Conservation (phyloP, 2,113 vertebrate genomes). For the Herpetotheres cachinnans region DNA sequence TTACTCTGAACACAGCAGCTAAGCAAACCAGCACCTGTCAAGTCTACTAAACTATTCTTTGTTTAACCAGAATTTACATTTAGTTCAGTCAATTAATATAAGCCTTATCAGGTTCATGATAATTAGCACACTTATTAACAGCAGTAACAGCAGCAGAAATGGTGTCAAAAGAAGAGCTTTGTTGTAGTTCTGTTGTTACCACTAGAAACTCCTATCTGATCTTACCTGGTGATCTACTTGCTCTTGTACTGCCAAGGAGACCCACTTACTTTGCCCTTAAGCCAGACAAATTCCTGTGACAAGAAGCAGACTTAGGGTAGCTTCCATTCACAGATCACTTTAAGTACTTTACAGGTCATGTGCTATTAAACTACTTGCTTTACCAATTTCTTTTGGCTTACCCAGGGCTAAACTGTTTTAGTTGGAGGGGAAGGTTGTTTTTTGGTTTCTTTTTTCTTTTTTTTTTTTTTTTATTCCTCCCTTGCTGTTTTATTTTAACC, state of each 20-base stretch:
- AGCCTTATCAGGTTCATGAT: constrained; percentile 37
- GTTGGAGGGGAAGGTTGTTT: neutral
- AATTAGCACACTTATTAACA: constrained; percentile 58
- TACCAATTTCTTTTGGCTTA: constrained; percentile 32
- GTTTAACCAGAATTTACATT: constrained; percentile 45
- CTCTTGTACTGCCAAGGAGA: constrained; percentile 27
- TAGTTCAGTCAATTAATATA: constrained; percentile 40
- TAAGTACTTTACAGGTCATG: constrained; percentile 37
- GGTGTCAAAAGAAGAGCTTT: constrained; percentile 10
- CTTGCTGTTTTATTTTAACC: neutral
- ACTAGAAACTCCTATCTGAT: constrained; percentile 51
- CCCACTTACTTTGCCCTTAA: constrained; percentile 41
- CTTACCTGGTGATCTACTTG: constrained; percentile 53
- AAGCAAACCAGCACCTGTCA: neutral
- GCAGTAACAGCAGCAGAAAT: constrained; percentile 12
- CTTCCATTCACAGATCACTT: constrained; percentile 58
- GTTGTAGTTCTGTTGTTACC: neutral
- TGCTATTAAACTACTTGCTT: constrained; percentile 45
- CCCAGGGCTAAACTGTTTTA: constrained; percentile 5
- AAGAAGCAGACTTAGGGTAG: constrained; percentile 39
- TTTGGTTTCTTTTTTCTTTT: neutral
- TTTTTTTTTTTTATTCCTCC: no score
- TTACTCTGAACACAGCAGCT: neutral
- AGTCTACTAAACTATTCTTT: neutral
- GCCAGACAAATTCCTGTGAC: constrained; percentile 59